Evolutionary conservation across 2,888 invertebrate species (phyloP).

Genomic region (Drosophila pseudotalamancana): DNA sequence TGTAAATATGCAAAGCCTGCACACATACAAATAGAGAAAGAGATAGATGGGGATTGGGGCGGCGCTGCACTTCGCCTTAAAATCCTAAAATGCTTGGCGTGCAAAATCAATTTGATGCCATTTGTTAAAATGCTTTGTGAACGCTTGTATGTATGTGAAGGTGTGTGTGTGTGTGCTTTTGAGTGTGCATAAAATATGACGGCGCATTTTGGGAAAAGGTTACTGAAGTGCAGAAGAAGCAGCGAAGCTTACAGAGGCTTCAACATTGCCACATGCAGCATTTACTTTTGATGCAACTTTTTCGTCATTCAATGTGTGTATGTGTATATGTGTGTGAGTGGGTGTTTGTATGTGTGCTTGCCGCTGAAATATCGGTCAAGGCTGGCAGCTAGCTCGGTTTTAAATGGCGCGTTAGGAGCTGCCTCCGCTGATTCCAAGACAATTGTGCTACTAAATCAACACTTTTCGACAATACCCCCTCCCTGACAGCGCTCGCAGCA

Average conservation of each 20-base stretch:
- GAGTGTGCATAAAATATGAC: constrained; percentile 61
- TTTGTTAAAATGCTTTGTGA: constrained; percentile 67
- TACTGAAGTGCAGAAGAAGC: constrained; percentile 38
- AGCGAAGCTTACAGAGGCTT: constrained; percentile 17
- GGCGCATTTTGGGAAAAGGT: constrained; percentile 48
- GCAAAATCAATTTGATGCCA: constrained; percentile 76
- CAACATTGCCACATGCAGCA: constrained; percentile 44
- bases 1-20: constrained; percentile 58
- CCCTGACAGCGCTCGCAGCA: too few relatives aligned
- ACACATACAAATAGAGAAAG: constrained; percentile 6
- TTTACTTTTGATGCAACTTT: constrained; percentile 51
- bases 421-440: constrained; percentile 33
- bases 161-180: constrained; percentile 9
- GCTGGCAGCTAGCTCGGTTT: constrained; percentile 44
- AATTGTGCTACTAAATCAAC: constrained; percentile 60
- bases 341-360: constrained; percentile 48
- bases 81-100: constrained; percentile 64
- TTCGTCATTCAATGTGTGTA: constrained; percentile 28
- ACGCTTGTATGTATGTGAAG: constrained; percentile 9
- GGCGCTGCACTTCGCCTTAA: constrained; percentile 34
- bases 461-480: constrained; percentile 34
- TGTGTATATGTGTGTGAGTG: constrained; percentile 19
- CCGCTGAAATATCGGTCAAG: constrained; percentile 73
- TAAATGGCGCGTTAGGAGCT: constrained; percentile 50
- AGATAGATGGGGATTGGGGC: neutral